Evolutionary conservation across 2,797 vertebrate genomes (phyloP).

Genomic region (Triplophysa yarkandensis): DNA sequence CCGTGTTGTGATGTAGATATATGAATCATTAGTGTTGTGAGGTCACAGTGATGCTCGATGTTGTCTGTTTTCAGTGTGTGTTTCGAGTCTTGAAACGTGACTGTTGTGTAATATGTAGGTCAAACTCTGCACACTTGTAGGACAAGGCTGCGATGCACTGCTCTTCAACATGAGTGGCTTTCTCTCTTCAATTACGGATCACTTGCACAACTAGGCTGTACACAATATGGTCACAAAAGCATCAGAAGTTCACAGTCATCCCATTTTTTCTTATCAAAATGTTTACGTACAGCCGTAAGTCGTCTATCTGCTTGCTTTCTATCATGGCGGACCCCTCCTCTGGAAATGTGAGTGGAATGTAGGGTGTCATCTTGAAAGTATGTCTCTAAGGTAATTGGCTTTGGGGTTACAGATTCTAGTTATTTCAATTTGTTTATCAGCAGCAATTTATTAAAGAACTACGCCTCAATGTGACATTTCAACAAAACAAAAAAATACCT

Average conservation of each 20-base stretch:
- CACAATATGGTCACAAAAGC: constrained; percentile 7
- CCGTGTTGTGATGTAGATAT: constrained; percentile 17
- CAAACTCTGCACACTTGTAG: constrained; percentile 54
- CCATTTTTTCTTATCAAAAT: constrained; percentile 11
- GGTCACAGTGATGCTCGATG: constrained; percentile 26
- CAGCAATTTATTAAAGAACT: constrained; percentile 11
- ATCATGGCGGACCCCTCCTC: constrained; percentile 16
- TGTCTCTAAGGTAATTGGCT: constrained; percentile 40
- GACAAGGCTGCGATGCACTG: constrained; percentile 37
- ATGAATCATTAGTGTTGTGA: constrained; percentile 29
- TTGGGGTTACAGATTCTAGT: constrained; percentile 20
- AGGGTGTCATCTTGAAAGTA: constrained; percentile 41
- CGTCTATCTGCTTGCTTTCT: constrained; percentile 15
- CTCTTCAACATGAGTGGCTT: constrained; percentile 34
- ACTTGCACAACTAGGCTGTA: constrained; percentile 17
- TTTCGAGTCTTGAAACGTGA: constrained; percentile 33
- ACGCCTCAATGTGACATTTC: background rate
- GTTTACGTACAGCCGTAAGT: constrained; percentile 33
- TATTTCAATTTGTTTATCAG: constrained; percentile 18
- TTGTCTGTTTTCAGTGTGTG: constrained; percentile 33
- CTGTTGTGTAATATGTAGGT: constrained; percentile 67
- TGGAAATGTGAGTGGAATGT: constrained; percentile 41
- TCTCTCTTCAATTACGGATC: constrained; percentile 8
- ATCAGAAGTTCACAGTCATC: background rate
- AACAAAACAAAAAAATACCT: background rate